Evolutionary conservation across 2,113 vertebrate genomes (phyloP).

Genomic region (Gila orcuttii): DNA sequence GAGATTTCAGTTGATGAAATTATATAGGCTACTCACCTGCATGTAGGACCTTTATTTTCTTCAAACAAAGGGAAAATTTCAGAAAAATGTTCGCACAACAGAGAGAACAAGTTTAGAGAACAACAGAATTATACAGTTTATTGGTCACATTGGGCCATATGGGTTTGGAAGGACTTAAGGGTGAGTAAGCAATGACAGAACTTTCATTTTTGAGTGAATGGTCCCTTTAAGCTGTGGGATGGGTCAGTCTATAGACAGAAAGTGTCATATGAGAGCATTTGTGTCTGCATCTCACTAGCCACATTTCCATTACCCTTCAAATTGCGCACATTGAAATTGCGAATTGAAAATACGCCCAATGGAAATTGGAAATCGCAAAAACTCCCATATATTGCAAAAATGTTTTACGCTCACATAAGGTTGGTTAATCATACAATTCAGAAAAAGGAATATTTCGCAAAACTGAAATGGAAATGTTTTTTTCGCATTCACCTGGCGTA

Average conservation of each 20-base stretch:
- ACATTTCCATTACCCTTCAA: too few species aligned
- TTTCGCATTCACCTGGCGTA: too few species aligned
- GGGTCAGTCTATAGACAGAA: constrained; percentile 16
- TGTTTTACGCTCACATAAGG: too few species aligned
- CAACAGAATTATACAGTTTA: not conserved
- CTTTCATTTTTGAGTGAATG: not conserved
- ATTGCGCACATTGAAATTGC: too few species aligned
- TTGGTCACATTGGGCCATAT: not conserved
- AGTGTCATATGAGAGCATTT: constrained; percentile 1
- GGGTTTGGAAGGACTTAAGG: not conserved
- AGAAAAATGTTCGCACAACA: not conserved
- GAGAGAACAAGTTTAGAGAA: too few species aligned
- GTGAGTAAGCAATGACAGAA: not conserved
- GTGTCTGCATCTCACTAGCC: constrained; percentile 27
- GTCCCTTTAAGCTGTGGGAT: not conserved
- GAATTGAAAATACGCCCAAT: too few species aligned
- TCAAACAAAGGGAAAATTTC: not conserved
- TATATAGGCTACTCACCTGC: not conserved
- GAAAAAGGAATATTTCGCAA: too few species aligned
- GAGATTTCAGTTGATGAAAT: constrained; percentile 22
- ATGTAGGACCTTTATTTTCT: not conserved
- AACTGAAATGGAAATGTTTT: too few species aligned
- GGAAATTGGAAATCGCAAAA: too few species aligned
- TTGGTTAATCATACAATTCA: too few species aligned
- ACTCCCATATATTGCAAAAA: too few species aligned